Percentiles rank a stretch among this genome's conserved stretches.
Conservation (phyloP, 2,113 vertebrate genomes). For the Himantopus leucocephalus region DNA sequence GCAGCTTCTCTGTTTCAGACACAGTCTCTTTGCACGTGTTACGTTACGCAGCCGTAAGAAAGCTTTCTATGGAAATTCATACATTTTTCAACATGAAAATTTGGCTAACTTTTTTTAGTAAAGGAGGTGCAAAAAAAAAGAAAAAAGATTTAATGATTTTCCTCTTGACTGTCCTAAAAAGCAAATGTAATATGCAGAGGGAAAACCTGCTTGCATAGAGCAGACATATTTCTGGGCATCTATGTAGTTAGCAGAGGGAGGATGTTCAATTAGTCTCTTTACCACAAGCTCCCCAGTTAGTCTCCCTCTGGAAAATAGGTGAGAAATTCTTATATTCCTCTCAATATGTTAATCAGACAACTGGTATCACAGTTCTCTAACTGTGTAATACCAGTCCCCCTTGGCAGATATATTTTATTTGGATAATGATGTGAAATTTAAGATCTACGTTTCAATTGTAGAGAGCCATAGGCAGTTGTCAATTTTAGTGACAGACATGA, state of each 20-base stretch:
- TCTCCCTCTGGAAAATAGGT: conserved; percentile 79
- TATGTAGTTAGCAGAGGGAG: conserved; percentile 43
- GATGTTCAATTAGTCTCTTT: conserved; percentile 78
- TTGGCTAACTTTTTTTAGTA: background rate
- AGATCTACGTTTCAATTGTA: conserved; percentile 92
- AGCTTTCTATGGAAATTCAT: background rate
- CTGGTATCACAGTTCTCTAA: conserved; percentile 81
- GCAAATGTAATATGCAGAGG: background rate
- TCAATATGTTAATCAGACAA: conserved; percentile 87
- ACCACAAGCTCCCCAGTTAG: conserved; percentile 71
- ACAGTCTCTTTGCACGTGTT: background rate
- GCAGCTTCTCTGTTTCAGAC: background rate
- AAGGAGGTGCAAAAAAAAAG: background rate
- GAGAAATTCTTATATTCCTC: conserved; percentile 81
- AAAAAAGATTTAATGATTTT: background rate
- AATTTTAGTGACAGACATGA: conserved; percentile 88
- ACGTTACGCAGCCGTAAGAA: background rate
- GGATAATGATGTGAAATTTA: conserved; percentile 99
- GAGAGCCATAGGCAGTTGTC: conserved; percentile 92
- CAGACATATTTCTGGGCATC: conserved; percentile 46
- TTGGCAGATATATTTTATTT: conserved; percentile 88
- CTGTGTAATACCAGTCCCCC: conserved; percentile 85
- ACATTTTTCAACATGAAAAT: background rate
- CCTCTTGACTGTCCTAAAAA: conserved; percentile 44
- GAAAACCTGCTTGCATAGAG: conserved; percentile 25